phyloP scores from a whole-genome alignment of 2,888 invertebrate genomes.

The Limnephilus rhombicus region DNA sequence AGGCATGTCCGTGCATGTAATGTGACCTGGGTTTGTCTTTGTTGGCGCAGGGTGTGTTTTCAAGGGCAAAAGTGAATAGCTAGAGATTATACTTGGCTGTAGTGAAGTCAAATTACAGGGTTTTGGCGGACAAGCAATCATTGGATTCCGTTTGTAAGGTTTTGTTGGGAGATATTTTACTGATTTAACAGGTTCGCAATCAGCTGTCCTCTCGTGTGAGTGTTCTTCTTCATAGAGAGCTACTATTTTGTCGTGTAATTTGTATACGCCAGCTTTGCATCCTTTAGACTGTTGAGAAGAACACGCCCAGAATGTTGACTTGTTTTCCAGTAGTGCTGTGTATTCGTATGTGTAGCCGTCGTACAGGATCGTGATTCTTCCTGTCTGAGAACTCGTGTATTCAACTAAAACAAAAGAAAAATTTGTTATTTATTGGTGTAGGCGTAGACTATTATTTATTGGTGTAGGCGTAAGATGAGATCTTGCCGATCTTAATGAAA shows the following conservation, averaged over 20 bases:
- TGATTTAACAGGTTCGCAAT: too few relatives aligned
- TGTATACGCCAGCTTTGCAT: conserved; percentile 71
- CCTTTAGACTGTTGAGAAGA: conserved; percentile 63
- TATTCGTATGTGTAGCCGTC: conserved; percentile 10
- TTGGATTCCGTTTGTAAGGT: neutral
- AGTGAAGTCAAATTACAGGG: neutral
- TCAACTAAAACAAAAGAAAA: neutral
- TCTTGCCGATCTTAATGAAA: too few relatives aligned
- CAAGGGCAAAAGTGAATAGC: neutral
- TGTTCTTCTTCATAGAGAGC: neutral
- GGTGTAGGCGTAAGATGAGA: too few relatives aligned
- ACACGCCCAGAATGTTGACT: conserved; percentile 66
- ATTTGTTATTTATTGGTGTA: neutral
- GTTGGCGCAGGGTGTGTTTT: neutral
- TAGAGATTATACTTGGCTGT: neutral
- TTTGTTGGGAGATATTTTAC: too few relatives aligned
- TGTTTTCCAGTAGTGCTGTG: conserved; percentile 67
- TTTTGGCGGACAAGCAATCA: neutral
- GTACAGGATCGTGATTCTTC: conserved; percentile 14
- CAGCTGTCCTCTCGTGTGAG: neutral
- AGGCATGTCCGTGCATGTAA: neutral
- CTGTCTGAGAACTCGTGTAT: conserved; percentile 19
- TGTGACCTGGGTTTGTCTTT: neutral
- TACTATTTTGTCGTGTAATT: conserved; percentile 69
- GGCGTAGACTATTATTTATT: too few relatives aligned